A percentile compares a stretch with the other conserved stretches of the same genome.
These are phyloP conservation scores for Pollicipes pollicipes DNA, from an alignment of 1,140 invertebrate species.

Conservation along the genomic window DNA sequence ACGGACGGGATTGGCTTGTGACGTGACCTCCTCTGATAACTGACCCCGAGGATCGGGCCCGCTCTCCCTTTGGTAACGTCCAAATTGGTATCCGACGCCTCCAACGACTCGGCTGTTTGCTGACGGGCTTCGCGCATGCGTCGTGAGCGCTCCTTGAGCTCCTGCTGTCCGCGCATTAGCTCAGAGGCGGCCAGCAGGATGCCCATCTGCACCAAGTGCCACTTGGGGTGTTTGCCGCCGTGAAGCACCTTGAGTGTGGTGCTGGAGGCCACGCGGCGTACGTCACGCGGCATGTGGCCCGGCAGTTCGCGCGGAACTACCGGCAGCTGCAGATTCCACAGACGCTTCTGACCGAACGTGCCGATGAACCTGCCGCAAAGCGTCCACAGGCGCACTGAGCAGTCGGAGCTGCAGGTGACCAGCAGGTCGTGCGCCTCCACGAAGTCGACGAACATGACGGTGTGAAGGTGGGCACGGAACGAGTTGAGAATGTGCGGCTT, in stretches of 20 bases:
- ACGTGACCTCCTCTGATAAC: neutral
- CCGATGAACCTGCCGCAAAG: slow-evolving; percentile 45
- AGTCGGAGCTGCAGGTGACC: slow-evolving; percentile 43
- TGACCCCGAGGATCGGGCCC: neutral
- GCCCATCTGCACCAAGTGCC: neutral
- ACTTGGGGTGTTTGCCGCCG: neutral
- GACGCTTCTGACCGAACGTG: slow-evolving; percentile 33
- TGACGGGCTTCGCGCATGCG: neutral
- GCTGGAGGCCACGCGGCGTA: neutral
- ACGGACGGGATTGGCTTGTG: neutral
- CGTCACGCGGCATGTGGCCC: slow-evolving; percentile 23
- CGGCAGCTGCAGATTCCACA: neutral
- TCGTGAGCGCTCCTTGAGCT: neutral
- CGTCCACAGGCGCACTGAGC: slow-evolving; percentile 46
- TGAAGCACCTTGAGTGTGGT: neutral
- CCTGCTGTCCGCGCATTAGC: neutral
- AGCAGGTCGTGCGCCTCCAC: slow-evolving; percentile 30
- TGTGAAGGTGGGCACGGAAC: slow-evolving; percentile 38
- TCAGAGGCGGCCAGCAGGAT: neutral
- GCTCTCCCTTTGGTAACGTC: neutral
- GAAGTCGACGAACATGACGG: slow-evolving; percentile 39
- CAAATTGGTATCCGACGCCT: neutral
- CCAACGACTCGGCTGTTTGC: neutral
- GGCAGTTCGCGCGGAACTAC: slow-evolving; percentile 21
- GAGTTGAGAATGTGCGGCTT: slow-evolving; percentile 44